phyloP scores from a whole-genome alignment of 2,113 vertebrate species.

The Xenopus borealis region DNA sequence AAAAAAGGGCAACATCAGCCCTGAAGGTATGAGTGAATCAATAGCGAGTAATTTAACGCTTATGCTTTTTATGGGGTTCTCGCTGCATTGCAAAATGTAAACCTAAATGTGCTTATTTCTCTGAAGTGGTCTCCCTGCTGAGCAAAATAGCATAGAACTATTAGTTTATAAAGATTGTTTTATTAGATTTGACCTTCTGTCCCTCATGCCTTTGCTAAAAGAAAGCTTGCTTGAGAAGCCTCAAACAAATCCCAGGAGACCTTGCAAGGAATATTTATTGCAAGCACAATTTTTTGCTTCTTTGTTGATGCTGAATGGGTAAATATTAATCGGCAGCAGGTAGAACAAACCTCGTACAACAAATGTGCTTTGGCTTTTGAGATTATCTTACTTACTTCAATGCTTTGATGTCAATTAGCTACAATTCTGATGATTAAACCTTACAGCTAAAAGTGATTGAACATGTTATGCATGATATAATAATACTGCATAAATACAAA shows the following conservation, averaged over 20 bases:
- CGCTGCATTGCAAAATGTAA: constrained; percentile 32
- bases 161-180: constrained; percentile 22
- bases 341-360: too few species aligned
- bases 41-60: constrained; percentile 42
- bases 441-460: too few species aligned
- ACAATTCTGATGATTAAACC: too few species aligned
- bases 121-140: constrained; percentile 40
- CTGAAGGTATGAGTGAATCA: constrained; percentile 40
- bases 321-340: too few species aligned
- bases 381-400: too few species aligned
- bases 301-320: too few species aligned
- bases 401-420: too few species aligned
- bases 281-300: too few species aligned
- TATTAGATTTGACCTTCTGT: constrained; percentile 41
- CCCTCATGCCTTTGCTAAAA: constrained; percentile 32
- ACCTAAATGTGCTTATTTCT: constrained; percentile 35
- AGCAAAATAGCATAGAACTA: constrained; percentile 35
- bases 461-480: too few species aligned
- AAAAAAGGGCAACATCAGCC: constrained; percentile 24
- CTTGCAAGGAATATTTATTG: background rate
- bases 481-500: too few species aligned
- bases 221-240: constrained; percentile 30
- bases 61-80: constrained; percentile 38
- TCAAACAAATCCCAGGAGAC: constrained; percentile 26
- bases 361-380: too few species aligned